A percentile compares a stretch with the other conserved stretches of the same genome.
phyloP scores from a whole-genome alignment of 2,888 invertebrate species.

The Pteria penguin region DNA sequence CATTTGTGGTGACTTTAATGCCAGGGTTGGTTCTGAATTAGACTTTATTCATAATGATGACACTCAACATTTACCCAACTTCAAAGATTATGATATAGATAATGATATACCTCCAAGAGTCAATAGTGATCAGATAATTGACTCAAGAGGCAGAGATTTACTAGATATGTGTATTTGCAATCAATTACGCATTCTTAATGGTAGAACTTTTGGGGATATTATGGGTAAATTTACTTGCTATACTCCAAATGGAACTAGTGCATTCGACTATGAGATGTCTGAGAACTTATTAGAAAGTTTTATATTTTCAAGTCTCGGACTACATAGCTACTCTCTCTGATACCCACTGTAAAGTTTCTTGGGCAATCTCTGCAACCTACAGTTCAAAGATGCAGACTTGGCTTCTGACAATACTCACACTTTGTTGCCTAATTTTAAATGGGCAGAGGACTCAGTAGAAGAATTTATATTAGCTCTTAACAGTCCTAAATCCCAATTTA shows the following conservation, averaged over 20 bases:
- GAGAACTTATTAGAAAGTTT: neutral
- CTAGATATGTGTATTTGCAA: slow-evolving; percentile 14
- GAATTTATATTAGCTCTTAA: too few species aligned
- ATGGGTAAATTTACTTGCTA: slow-evolving; percentile 3
- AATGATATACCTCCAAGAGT: neutral
- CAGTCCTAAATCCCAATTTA: too few species aligned
- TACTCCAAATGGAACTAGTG: slow-evolving; percentile 11
- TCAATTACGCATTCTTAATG: slow-evolving; percentile 9
- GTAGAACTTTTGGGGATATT: slow-evolving; percentile 2
- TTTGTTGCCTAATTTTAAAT: too few species aligned
- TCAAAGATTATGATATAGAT: neutral
- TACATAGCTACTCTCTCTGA: too few species aligned
- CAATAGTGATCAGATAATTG: slow-evolving; percentile 1
- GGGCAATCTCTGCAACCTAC: too few species aligned
- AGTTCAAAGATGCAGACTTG: too few species aligned
- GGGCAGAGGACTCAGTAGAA: too few species aligned
- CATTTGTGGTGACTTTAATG: slow-evolving; percentile 16
- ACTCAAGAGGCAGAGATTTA: neutral
- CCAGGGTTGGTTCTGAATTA: neutral
- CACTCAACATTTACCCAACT: neutral
- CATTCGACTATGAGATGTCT: neutral
- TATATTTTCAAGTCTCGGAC: too few species aligned
- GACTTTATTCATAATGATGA: slow-evolving; percentile 13
- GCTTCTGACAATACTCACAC: too few species aligned
- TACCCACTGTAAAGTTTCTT: too few species aligned